Evolutionary conservation across 2,888 invertebrate genomes (phyloP).

Genomic region (Autographa gamma): DNA sequence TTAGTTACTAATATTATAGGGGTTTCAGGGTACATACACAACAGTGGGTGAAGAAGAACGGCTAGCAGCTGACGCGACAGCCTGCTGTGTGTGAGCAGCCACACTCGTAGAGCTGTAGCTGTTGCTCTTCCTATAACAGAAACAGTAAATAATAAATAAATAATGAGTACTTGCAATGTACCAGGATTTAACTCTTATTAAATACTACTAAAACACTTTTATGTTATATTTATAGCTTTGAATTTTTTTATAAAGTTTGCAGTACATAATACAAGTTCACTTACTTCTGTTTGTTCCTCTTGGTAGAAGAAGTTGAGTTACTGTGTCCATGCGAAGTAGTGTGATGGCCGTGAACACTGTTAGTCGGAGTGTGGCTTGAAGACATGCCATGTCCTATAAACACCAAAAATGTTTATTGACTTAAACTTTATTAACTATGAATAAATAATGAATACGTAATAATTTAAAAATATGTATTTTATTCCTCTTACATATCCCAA

Average conservation of each 20-base stretch:
- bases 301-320: constrained; percentile 74
- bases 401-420: not conserved
- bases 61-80: constrained; percentile 73
- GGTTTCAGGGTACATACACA: constrained; percentile 72
- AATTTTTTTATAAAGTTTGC: too few relatives aligned
- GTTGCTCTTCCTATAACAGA: constrained; percentile 76
- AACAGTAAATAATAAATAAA: too few relatives aligned
- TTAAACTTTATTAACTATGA: too few relatives aligned
- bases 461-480: too few relatives aligned
- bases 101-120: constrained; percentile 72
- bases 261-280: constrained; percentile 27
- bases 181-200: too few relatives aligned
- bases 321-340: constrained; percentile 75
- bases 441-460: too few relatives aligned
- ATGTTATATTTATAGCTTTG: too few relatives aligned
- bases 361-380: constrained; percentile 71
- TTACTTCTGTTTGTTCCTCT: constrained; percentile 84
- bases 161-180: too few relatives aligned
- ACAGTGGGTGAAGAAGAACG: constrained; percentile 85
- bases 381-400: constrained; percentile 74
- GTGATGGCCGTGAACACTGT: constrained; percentile 74
- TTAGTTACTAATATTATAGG: not conserved
- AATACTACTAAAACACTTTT: too few relatives aligned
- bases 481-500: too few relatives aligned
- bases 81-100: constrained; percentile 74